These are phyloP conservation scores for Brachionus calyciflorus DNA, from an alignment of 1,140 invertebrate species.

Conservation along the genomic window DNA sequence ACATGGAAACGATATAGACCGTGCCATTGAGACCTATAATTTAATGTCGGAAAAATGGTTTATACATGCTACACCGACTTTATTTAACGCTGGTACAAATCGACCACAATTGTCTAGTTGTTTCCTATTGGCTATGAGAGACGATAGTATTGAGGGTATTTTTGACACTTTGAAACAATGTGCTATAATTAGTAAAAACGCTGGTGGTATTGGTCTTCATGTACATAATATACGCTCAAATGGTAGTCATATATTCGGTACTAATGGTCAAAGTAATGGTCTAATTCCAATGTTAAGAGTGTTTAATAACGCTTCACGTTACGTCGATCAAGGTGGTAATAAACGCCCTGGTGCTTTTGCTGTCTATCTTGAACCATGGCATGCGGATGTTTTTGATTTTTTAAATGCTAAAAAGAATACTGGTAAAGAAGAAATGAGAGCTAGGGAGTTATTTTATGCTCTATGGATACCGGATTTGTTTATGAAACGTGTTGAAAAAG, in stretches of 20 bases:
- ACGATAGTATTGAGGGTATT: slow-evolving; percentile 98
- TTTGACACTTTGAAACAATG: slow-evolving; percentile 89
- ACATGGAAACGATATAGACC: slow-evolving; percentile 86
- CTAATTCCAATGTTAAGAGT: slow-evolving; percentile 94
- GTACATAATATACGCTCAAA: slow-evolving; percentile 90
- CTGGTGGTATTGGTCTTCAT: slow-evolving; percentile 94
- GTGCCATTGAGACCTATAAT: slow-evolving; percentile 94
- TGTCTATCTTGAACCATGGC: slow-evolving; percentile 98
- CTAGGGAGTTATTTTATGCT: slow-evolving; percentile 94
- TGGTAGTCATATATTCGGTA: slow-evolving; percentile 86
- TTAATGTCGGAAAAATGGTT: slow-evolving; percentile 91
- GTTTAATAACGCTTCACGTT: slow-evolving; percentile 90
- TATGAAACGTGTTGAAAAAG: slow-evolving; percentile 87
- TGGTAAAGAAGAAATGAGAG: slow-evolving; percentile 85
- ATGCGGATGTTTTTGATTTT: slow-evolving; percentile 94
- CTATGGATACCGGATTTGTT: slow-evolving; percentile 98
- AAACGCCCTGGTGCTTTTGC: slow-evolving; percentile 98
- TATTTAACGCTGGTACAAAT: slow-evolving; percentile 89
- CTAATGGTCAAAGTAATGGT: slow-evolving; percentile 91
- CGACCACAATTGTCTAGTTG: slow-evolving; percentile 89
- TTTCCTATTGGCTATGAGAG: slow-evolving; percentile 88
- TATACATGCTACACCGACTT: slow-evolving; percentile 93
- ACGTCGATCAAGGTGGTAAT: slow-evolving; percentile 97
- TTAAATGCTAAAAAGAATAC: slow-evolving; percentile 86
- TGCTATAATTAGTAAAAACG: slow-evolving; percentile 91